Conservation (phyloP, 2,113 vertebrate species). For the Lichenostomus cassidix region DNA sequence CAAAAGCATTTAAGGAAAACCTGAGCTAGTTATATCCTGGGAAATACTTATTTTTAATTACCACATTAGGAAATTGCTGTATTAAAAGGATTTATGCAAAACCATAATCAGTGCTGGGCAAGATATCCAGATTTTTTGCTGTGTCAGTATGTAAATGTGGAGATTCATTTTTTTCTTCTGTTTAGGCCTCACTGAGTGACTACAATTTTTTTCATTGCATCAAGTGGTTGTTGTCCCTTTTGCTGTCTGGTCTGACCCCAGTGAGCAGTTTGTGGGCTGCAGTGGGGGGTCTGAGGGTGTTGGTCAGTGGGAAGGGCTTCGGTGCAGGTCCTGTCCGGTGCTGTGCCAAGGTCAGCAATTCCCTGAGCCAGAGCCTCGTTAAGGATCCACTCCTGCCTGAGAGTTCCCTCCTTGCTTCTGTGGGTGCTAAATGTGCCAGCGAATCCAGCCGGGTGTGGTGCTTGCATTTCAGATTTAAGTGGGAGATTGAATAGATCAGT, state of each 20-base stretch:
- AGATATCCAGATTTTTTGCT: background rate
- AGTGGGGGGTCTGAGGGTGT: background rate
- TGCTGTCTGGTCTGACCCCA: background rate
- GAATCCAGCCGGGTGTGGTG: background rate
- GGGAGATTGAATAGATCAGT: background rate
- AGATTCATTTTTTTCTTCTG: background rate
- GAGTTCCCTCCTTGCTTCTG: rapidly evolving
- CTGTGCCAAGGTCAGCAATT: background rate
- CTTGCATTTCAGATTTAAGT: background rate
- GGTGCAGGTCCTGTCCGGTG: rapidly evolving
- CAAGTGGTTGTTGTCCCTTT: background rate
- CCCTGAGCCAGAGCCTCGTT: rapidly evolving
- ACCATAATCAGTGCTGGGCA: background rate
- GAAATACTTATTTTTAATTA: background rate
- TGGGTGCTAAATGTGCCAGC: background rate
- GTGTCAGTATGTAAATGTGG: background rate
- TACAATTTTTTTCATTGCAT: background rate
- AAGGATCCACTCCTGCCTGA: rapidly evolving
- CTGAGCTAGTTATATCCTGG: background rate
- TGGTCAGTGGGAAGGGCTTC: rapidly evolving
- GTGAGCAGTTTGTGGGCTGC: background rate
- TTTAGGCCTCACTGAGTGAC: background rate
- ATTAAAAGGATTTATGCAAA: background rate
- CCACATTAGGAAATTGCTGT: background rate
- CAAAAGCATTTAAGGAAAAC: background rate